Evolutionary conservation across 2,797 vertebrate species (phyloP).

Genomic region (Sparidentex hasta): DNA sequence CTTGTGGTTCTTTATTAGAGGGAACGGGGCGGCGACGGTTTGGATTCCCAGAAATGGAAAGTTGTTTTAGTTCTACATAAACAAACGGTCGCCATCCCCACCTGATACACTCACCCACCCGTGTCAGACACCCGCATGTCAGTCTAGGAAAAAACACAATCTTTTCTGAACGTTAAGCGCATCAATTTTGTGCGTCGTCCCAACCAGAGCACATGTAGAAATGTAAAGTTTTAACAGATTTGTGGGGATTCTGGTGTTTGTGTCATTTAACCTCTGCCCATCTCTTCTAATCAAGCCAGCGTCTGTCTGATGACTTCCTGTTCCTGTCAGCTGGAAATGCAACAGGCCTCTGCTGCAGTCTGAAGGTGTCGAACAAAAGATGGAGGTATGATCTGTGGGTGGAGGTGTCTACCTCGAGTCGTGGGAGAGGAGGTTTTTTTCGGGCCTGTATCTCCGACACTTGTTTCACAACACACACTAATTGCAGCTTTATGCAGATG

Average conservation of each 20-base stretch:
- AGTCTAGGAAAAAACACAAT: too few species aligned
- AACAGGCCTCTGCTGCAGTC: neutral
- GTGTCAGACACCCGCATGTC: too few species aligned
- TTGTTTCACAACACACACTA: constrained; percentile 73
- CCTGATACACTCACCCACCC: neutral
- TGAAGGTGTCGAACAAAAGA: neutral
- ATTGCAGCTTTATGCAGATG: constrained; percentile 70
- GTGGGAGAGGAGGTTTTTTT: constrained; percentile 50
- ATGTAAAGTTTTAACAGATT: too few species aligned
- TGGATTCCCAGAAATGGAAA: constrained; percentile 51
- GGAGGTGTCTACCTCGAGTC: constrained; percentile 2
- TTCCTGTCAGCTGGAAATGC: neutral
- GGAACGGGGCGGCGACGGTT: constrained; percentile 8
- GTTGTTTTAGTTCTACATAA: constrained; percentile 39
- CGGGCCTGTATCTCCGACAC: constrained; percentile 25
- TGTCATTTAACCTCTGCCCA: too few species aligned
- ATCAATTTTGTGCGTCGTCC: too few species aligned
- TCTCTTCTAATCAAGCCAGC: neutral
- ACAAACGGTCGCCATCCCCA: neutral
- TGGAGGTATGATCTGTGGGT: constrained; percentile 3
- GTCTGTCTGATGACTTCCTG: neutral
- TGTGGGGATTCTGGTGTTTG: too few species aligned
- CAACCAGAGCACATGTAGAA: too few species aligned
- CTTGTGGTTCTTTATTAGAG: constrained; percentile 37
- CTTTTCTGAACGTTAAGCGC: too few species aligned